phyloP scores from a whole-genome alignment of 2,888 invertebrate genomes.

The Resseliella maxima region DNA sequence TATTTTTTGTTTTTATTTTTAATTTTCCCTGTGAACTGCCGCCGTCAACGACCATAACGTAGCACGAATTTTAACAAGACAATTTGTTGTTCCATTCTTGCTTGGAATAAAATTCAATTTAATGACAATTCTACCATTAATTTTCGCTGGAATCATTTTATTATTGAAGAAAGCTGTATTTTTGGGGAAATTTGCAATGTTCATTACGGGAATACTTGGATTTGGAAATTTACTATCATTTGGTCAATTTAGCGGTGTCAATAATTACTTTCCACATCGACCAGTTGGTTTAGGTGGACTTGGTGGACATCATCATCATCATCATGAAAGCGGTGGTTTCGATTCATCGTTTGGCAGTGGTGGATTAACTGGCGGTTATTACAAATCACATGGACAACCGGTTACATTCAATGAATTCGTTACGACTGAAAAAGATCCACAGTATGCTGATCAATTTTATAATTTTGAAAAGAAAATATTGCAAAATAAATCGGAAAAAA shows the following conservation, averaged over 20 bases:
- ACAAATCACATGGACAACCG: not conserved
- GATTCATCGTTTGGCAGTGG: not conserved
- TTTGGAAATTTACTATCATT: constrained; percentile 67
- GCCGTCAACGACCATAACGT: constrained; percentile 59
- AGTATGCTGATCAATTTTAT: constrained; percentile 3
- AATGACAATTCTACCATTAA: constrained; percentile 77
- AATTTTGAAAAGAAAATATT: constrained; percentile 5
- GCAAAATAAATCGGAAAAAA: not conserved
- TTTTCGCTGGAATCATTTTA: constrained; percentile 77
- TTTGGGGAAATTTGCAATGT: constrained; percentile 78
- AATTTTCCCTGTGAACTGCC: not conserved
- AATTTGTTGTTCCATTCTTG: constrained; percentile 80
- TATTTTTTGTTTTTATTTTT: no score
- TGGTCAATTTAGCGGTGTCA: constrained; percentile 61
- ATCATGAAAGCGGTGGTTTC: constrained; percentile 57
- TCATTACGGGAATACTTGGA: constrained; percentile 77
- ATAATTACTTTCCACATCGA: not conserved
- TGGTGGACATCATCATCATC: constrained; percentile 58
- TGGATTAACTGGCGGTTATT: not conserved
- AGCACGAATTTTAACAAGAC: constrained; percentile 79
- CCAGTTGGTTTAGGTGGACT: constrained; percentile 60
- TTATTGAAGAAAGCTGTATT: constrained; percentile 83
- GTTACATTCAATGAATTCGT: constrained; percentile 14
- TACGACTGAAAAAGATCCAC: not conserved
- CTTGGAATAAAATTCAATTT: constrained; percentile 85